phyloP scores from a whole-genome alignment of 2,113 vertebrate species.

The Theropithecus gelada region DNA sequence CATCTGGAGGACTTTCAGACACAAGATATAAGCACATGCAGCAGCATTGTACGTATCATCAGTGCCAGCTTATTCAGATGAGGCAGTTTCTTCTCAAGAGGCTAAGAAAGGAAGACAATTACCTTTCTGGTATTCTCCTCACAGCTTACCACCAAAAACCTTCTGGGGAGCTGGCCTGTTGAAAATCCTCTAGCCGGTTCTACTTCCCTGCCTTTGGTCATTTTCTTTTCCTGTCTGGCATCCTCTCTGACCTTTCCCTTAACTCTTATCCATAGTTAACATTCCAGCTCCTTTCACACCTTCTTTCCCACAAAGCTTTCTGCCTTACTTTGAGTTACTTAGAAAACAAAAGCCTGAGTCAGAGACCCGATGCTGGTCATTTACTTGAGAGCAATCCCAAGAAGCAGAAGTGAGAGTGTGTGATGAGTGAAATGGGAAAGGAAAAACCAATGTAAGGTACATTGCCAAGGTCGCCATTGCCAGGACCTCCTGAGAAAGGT shows the following conservation, averaged over 20 bases:
- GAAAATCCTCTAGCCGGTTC: slow-evolving; percentile 8
- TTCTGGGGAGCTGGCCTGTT: background rate
- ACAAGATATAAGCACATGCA: background rate
- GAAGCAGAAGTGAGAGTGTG: background rate
- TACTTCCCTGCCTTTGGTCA: background rate
- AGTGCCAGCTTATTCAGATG: background rate
- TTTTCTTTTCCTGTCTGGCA: slow-evolving; percentile 1
- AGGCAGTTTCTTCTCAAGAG: slow-evolving; percentile 9
- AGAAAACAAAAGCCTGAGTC: slow-evolving; percentile 26
- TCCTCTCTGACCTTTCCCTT: background rate
- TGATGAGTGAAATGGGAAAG: background rate
- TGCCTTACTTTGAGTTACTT: background rate
- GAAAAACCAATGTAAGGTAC: background rate
- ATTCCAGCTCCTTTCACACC: background rate
- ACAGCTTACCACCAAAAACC: background rate
- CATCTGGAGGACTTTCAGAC: background rate
- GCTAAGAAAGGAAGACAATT: background rate
- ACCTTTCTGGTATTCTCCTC: background rate
- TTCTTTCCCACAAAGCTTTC: background rate
- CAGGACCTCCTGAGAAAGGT: background rate
- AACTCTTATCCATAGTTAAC: background rate
- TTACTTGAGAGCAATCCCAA: background rate
- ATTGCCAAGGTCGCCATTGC: background rate
- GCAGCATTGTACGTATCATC: background rate
- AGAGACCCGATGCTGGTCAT: background rate